phyloP scores from a whole-genome alignment of 2,797 vertebrate genomes.

The Pogonophryne albipinna region DNA sequence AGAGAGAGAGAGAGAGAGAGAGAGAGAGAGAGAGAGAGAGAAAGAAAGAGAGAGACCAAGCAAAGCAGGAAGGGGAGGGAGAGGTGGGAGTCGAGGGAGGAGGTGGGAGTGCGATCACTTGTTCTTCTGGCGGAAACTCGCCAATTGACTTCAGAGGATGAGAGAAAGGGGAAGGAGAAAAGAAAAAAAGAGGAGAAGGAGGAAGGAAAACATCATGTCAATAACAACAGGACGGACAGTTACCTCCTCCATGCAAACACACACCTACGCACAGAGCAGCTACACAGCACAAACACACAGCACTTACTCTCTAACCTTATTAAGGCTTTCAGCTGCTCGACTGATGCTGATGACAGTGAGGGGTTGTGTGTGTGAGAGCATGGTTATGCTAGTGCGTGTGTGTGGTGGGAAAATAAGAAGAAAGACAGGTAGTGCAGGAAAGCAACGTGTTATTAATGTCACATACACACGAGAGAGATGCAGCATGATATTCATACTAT shows the following conservation, averaged over 20 bases:
- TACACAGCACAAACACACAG: slow-evolving; percentile 59
- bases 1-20: slow-evolving; percentile 48
- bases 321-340: slow-evolving; percentile 75
- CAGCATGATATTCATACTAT: slow-evolving; percentile 31
- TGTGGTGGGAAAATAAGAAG: slow-evolving; percentile 2
- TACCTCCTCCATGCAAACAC: slow-evolving; percentile 39
- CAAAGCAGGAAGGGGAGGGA: slow-evolving; percentile 71
- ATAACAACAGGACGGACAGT: slow-evolving; percentile 51
- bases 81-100: slow-evolving; percentile 74
- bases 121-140: slow-evolving; percentile 82
- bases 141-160: slow-evolving; percentile 77
- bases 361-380: slow-evolving; percentile 8
- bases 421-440: slow-evolving; percentile 29
- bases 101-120: slow-evolving; percentile 79
- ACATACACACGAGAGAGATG: slow-evolving; percentile 18
- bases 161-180: slow-evolving; percentile 58
- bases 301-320: slow-evolving; percentile 81
- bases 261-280: slow-evolving; percentile 53
- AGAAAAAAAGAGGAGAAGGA: slow-evolving; percentile 23
- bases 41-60: slow-evolving; percentile 33
- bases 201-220: slow-evolving; percentile 42
- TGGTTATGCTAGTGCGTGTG: slow-evolving; percentile 15
- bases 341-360: slow-evolving; percentile 52
- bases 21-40: slow-evolving; percentile 37
- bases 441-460: slow-evolving; percentile 48